These are phyloP conservation scores for Triops cancriformis DNA, from an alignment of 1,140 invertebrate genomes.

Conservation along the genomic window DNA sequence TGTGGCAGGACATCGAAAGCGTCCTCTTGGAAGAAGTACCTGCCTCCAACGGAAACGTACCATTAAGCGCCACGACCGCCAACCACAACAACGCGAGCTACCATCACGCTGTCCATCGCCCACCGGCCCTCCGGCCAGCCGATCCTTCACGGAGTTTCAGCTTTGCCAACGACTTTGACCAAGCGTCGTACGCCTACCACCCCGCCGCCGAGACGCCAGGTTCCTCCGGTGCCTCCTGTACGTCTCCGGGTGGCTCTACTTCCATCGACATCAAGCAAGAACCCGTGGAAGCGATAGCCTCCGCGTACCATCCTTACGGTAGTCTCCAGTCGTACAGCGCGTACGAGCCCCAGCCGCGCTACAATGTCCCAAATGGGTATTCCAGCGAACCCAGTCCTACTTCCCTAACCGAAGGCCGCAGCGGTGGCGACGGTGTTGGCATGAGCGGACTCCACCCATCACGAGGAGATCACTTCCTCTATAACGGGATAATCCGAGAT, in stretches of 20 bases:
- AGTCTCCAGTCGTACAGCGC: not conserved
- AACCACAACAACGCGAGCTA: conserved; percentile 2
- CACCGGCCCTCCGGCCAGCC: not conserved
- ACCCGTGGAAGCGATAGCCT: not conserved
- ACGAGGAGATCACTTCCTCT: not conserved
- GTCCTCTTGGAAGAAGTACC: conserved; percentile 40
- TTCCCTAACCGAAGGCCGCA: not conserved
- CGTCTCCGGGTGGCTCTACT: not conserved
- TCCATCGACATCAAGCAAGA: not conserved
- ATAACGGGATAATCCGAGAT: conserved; percentile 2
- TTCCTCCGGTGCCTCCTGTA: conserved; percentile 7
- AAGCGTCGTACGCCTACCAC: conserved; percentile 14
- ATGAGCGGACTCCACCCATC: not conserved
- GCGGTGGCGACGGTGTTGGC: not conserved
- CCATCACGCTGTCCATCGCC: not conserved
- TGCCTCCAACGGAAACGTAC: not conserved
- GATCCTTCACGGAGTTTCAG: not conserved
- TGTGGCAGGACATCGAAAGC: conserved; percentile 48
- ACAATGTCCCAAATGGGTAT: not conserved
- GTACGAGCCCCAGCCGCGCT: not conserved
- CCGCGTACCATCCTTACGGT: not conserved
- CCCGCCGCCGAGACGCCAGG: not conserved
- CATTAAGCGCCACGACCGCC: not conserved
- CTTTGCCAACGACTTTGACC: conserved; percentile 15
- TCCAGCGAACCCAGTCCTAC: not conserved